These are phyloP conservation scores for Ptychochromis oligacanthus DNA, from an alignment of 2,113 vertebrate genomes.

Conservation along the genomic window DNA sequence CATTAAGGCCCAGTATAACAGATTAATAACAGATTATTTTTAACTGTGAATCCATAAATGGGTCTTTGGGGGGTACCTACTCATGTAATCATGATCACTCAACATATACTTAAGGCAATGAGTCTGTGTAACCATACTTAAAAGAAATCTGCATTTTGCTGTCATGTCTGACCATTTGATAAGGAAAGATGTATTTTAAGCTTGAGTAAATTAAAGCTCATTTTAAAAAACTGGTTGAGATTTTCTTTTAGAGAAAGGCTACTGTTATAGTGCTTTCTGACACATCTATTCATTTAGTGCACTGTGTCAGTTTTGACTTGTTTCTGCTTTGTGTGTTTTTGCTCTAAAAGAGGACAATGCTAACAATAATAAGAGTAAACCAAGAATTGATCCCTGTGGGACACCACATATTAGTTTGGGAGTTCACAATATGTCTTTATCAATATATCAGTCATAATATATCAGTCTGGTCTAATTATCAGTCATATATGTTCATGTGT, in stretches of 20 bases:
- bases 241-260: not conserved
- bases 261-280: not conserved
- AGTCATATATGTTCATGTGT: not conserved
- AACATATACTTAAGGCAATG: not conserved
- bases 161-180: not conserved
- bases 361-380: not conserved
- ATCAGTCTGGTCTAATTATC: not conserved
- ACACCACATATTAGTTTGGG: not conserved
- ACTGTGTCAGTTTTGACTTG: not conserved
- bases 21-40: not conserved
- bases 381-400: not conserved
- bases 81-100: not conserved
- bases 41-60: not conserved
- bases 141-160: not conserved
- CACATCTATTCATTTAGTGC: not conserved
- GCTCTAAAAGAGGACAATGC: not conserved
- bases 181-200: not conserved
- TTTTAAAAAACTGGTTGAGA: not conserved
- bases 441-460: constrained; percentile 6
- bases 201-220: not conserved
- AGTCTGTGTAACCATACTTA: not conserved
- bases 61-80: too few relatives aligned
- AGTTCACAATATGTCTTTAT: not conserved
- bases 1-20: not conserved
- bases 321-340: not conserved